phyloP scores from a whole-genome alignment of 35 echinoderm and acorn worm species.

The Holothuria glaberrima region DNA sequence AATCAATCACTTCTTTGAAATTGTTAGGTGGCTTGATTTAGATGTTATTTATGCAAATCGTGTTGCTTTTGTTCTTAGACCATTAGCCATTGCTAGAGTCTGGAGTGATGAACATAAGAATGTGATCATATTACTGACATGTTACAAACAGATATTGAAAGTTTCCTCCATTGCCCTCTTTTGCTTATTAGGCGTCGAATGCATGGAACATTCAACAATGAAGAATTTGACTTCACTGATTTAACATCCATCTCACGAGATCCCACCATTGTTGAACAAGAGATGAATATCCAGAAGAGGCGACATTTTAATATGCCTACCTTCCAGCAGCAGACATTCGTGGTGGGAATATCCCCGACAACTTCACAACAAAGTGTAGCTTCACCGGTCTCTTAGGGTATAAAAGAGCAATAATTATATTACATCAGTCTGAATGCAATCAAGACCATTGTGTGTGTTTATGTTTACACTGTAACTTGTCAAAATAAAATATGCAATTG shows the following conservation, averaged over 20 bases:
- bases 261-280: slow-evolving; percentile 52
- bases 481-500: neutral
- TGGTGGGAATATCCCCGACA: slow-evolving; percentile 2
- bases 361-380: slow-evolving; percentile 15
- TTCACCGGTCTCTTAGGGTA: slow-evolving; percentile 2
- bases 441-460: slow-evolving; percentile 1
- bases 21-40: no score
- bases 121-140: no score
- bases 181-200: slow-evolving; percentile 79
- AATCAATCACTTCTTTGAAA: no score
- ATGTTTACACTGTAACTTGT: neutral
- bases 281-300: slow-evolving; percentile 71
- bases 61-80: no score
- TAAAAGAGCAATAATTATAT: neutral
- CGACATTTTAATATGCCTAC: slow-evolving; percentile 19
- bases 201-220: slow-evolving; percentile 79
- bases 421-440: neutral
- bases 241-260: slow-evolving; percentile 20
- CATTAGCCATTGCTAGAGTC: no score
- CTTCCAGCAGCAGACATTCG: slow-evolving; percentile 22
- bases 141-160: no score
- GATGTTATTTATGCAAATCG: no score
- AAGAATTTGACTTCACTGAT: slow-evolving; percentile 79
- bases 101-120: no score
- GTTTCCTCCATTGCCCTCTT: no score